These are phyloP conservation scores for Heterotis niloticus DNA, from an alignment of 2,113 vertebrate species.

Conservation along the genomic window DNA sequence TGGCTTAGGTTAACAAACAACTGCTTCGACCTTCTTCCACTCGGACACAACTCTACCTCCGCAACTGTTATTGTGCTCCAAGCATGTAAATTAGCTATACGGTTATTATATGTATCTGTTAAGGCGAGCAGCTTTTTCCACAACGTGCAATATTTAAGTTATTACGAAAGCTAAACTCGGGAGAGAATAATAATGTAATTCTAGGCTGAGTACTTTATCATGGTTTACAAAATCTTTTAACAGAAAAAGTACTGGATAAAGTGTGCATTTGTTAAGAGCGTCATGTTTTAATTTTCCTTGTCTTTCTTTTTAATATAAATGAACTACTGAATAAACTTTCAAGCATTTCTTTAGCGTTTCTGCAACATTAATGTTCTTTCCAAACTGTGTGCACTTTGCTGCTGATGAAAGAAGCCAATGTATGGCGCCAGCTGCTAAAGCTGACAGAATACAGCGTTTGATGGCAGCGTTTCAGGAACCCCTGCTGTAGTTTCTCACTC, in stretches of 20 bases:
- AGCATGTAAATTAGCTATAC: not conserved
- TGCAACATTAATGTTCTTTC: not conserved
- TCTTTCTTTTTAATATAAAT: slow-evolving; percentile 11
- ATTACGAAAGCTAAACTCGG: not conserved
- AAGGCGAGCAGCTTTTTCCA: not conserved
- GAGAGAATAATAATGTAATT: not conserved
- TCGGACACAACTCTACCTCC: slow-evolving; percentile 7
- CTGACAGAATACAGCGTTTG: slow-evolving; percentile 5
- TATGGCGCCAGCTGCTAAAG: not conserved
- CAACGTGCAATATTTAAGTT: slow-evolving; percentile 1
- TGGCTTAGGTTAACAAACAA: slow-evolving; percentile 4
- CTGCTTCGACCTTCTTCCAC: slow-evolving; percentile 8
- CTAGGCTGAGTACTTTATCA: slow-evolving; percentile 2
- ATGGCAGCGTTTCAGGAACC: not conserved
- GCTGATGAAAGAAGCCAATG: not conserved
- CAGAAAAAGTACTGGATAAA: not conserved
- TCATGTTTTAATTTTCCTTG: not conserved
- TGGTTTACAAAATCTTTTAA: not conserved
- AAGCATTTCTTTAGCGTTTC: not conserved
- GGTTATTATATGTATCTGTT: not conserved
- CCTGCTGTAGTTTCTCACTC: not conserved
- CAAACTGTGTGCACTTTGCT: not conserved
- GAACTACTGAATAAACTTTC: slow-evolving; percentile 8
- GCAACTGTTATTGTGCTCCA: not conserved
- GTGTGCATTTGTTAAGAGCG: slow-evolving; percentile 10